Percentiles rank a stretch among this genome's conserved stretches.
phyloP scores from a whole-genome alignment of 2,797 vertebrate species.

The Hipposideros larvatus region DNA sequence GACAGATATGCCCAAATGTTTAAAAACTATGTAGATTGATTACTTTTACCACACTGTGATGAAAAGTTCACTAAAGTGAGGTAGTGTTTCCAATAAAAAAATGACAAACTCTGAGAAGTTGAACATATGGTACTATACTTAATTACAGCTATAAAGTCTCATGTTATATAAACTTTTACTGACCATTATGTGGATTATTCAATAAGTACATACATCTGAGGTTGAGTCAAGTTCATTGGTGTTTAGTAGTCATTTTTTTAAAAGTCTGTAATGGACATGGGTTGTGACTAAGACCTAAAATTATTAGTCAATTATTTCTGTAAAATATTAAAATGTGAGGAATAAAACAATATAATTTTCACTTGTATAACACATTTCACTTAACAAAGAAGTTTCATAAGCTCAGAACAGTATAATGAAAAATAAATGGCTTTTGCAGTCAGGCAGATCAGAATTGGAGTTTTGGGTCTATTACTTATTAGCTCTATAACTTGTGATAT shows the following conservation, averaged over 20 bases:
- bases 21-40: neutral
- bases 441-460: neutral
- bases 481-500: neutral
- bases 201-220: neutral
- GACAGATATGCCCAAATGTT: neutral
- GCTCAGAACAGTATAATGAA: neutral
- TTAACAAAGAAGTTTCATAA: neutral
- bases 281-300: neutral
- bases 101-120: neutral
- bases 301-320: neutral
- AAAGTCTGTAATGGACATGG: neutral
- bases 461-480: neutral
- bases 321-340: neutral
- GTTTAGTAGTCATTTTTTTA: neutral
- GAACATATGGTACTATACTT: neutral
- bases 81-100: neutral
- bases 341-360: neutral
- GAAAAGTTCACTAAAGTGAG: neutral
- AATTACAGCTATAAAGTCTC: neutral
- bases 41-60: neutral
- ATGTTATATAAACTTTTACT: neutral
- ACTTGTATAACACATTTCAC: neutral
- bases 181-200: neutral
- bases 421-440: neutral
- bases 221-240: neutral